phyloP scores from a whole-genome alignment of 2,888 invertebrate genomes.

The Gastrophysa polygoni region DNA sequence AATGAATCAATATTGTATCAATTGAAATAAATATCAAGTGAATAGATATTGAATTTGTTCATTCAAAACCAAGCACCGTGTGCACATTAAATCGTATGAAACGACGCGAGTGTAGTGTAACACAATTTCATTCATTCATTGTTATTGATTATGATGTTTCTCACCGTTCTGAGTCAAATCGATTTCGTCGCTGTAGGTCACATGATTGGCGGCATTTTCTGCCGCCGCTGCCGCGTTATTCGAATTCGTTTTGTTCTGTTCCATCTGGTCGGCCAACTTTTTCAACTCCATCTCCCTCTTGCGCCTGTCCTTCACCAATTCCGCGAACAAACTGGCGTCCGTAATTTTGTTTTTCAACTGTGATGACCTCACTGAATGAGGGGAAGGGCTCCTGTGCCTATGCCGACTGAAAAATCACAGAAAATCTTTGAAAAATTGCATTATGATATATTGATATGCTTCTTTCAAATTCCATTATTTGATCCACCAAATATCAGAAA shows the following conservation, averaged over 20 bases:
- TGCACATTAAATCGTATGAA: no score
- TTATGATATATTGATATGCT: no score
- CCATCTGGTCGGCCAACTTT: slow-evolving; percentile 62
- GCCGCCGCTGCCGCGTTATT: background rate
- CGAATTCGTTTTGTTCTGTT: slow-evolving; percentile 42
- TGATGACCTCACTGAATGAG: slow-evolving; percentile 60
- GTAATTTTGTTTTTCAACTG: slow-evolving; percentile 81
- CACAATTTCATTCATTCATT: no score
- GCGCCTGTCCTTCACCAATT: slow-evolving; percentile 84
- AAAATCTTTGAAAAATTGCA: no score
- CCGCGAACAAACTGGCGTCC: slow-evolving; percentile 88
- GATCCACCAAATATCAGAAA: no score
- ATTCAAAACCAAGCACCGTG: no score
- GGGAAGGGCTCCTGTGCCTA: slow-evolving; percentile 53
- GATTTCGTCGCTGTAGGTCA: slow-evolving; percentile 12
- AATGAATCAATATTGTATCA: no score
- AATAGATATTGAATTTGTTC: no score
- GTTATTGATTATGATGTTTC: no score
- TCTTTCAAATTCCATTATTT: background rate
- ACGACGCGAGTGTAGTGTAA: no score
- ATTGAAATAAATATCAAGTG: no score
- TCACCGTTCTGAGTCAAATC: slow-evolving; percentile 44
- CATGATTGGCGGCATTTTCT: background rate
- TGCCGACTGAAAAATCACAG: slow-evolving; percentile 42
- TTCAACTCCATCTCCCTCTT: slow-evolving; percentile 77